A percentile compares a stretch with the other conserved stretches of the same genome.
phyloP scores from a whole-genome alignment of 2,113 vertebrate genomes.

The Pogona vitticeps region DNA sequence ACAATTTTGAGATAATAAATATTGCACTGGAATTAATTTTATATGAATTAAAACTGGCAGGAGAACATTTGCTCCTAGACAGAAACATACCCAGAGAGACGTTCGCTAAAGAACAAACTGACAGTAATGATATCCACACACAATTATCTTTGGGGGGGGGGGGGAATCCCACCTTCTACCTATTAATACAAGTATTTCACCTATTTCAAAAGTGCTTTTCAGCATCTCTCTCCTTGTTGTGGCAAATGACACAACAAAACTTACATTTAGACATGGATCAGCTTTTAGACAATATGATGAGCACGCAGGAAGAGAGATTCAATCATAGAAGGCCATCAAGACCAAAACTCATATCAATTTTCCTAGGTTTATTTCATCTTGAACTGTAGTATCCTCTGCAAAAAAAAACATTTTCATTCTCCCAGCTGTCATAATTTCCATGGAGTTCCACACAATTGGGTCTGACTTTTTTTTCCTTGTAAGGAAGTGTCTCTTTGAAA shows the following conservation, averaged over 20 bases:
- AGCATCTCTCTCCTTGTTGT: neutral
- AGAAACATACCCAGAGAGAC: conserved; percentile 53
- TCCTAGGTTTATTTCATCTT: neutral
- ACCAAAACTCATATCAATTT: neutral
- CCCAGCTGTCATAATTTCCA: too few species aligned
- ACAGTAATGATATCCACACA: conserved; percentile 25
- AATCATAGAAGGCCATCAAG: neutral
- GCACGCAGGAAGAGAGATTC: neutral
- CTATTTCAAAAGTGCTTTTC: neutral
- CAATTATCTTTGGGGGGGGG: neutral
- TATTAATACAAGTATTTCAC: neutral
- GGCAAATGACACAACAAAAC: neutral
- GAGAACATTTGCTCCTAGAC: conserved; percentile 18
- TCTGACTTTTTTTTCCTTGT: neutral
- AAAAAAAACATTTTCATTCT: neutral
- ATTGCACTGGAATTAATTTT: conserved; percentile 62
- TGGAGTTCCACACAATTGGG: neutral
- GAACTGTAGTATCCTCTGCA: neutral
- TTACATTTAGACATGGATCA: neutral
- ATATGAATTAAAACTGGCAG: conserved; percentile 47
- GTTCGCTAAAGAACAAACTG: neutral
- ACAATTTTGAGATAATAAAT: conserved; percentile 66
- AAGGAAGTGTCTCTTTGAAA: neutral
- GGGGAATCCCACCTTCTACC: neutral
- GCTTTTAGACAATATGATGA: neutral